A percentile compares a stretch with the other conserved stretches of the same genome.
Conservation (phyloP, 2,797 vertebrate genomes). For the Myoxocephalus aenaeus region DNA sequence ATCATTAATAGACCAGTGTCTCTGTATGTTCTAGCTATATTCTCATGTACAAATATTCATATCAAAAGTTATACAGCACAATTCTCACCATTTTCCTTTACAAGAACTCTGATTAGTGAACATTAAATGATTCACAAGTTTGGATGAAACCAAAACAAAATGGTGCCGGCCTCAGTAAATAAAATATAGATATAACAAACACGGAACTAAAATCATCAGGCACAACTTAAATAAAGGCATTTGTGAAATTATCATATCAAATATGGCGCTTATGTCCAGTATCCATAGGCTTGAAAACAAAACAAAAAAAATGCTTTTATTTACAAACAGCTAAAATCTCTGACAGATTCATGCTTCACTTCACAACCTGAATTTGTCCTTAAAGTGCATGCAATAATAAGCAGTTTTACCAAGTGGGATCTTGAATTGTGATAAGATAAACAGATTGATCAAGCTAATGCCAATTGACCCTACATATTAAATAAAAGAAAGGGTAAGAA, state of each 20-base stretch:
- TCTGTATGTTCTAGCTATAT: conserved; percentile 84
- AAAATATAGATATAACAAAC: conserved; percentile 74
- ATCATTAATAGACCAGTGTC: conserved; percentile 80
- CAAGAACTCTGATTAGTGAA: conserved; percentile 86
- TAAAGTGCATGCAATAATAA: conserved; percentile 99
- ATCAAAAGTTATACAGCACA: conserved; percentile 89
- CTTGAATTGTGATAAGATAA: conserved; percentile 93
- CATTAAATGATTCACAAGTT: conserved; percentile 85
- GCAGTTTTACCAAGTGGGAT: conserved; percentile 92
- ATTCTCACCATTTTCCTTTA: conserved; percentile 88
- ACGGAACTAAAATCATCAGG: conserved; percentile 82
- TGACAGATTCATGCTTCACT: conserved; percentile 97
- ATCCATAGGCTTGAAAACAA: conserved; percentile 77
- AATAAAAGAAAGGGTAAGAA: conserved; percentile 79
- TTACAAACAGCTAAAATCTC: conserved; percentile 99
- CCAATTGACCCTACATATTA: conserved; percentile 81
- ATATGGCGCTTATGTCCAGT: conserved; percentile 81
- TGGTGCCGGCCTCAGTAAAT: conserved; percentile 78
- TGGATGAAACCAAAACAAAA: conserved; percentile 76
- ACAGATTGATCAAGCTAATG: conserved; percentile 91
- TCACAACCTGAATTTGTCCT: conserved; percentile 97
- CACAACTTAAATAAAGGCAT: conserved; percentile 88
- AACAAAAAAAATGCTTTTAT: conserved; percentile 90
- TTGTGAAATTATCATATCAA: conserved; percentile 85
- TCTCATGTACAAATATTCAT: conserved; percentile 89